Evolutionary conservation across 1,140 invertebrate genomes (phyloP).

Genomic region (Lordiphosa clarofinis): DNA sequence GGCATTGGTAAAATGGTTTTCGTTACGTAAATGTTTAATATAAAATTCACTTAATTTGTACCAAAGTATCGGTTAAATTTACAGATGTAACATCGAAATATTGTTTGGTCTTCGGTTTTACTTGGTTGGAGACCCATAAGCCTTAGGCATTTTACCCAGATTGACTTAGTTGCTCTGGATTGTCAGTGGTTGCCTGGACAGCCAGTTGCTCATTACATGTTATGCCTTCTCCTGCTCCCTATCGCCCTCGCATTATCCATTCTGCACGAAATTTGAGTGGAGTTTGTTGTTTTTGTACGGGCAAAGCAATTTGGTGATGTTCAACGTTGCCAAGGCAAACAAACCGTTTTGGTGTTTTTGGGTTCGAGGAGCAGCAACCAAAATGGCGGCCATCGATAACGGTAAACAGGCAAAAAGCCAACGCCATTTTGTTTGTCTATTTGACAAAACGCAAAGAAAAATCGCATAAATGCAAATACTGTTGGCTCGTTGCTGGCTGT

Average conservation of each 20-base stretch:
- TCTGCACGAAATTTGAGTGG: constrained; percentile 52
- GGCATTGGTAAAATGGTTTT: too few species aligned
- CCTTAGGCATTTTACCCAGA: background rate
- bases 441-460: constrained; percentile 38
- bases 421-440: constrained; percentile 67
- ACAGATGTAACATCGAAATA: too few species aligned
- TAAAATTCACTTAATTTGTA: too few species aligned
- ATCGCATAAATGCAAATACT: constrained; percentile 73
- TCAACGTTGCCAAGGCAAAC: constrained; percentile 53
- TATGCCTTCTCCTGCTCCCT: constrained; percentile 8
- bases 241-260: constrained; percentile 15
- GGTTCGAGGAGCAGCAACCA: constrained; percentile 18
- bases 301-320: constrained; percentile 63
- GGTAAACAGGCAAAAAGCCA: constrained; percentile 31
- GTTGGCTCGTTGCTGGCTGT: constrained; percentile 32
- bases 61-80: too few species aligned
- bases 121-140: too few species aligned
- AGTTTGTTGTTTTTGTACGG: constrained; percentile 29
- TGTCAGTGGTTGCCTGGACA: constrained; percentile 30
- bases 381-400: constrained; percentile 63
- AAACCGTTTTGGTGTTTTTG: constrained; percentile 23
- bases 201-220: constrained; percentile 40
- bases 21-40: too few species aligned
- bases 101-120: too few species aligned
- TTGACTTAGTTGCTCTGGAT: constrained; percentile 5